These are phyloP conservation scores for Agrilus planipennis DNA, from an alignment of 1,140 invertebrate genomes.

Conservation along the genomic window DNA sequence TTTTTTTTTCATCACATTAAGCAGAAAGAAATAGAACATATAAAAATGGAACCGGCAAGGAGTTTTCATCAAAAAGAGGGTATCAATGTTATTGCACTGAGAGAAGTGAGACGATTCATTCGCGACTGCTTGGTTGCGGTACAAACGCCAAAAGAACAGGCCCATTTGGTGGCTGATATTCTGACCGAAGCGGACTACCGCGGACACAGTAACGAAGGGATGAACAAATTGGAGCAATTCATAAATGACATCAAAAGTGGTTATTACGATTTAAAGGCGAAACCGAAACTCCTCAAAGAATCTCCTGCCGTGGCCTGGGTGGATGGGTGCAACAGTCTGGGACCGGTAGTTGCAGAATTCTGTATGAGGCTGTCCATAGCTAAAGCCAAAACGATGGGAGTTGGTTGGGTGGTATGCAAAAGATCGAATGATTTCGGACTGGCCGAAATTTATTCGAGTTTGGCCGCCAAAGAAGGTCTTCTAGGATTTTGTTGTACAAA, in stretches of 20 bases:
- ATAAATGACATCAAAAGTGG: too few relatives aligned
- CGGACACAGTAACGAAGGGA: slow-evolving; percentile 85
- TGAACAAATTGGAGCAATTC: slow-evolving; percentile 81
- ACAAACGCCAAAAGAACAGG: slow-evolving; percentile 53
- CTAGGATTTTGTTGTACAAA: slow-evolving; percentile 89
- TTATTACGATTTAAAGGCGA: neutral
- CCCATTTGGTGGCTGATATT: slow-evolving; percentile 60
- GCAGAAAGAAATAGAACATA: too few relatives aligned
- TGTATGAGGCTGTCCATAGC: slow-evolving; percentile 82
- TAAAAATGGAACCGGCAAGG: too few relatives aligned
- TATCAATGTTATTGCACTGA: slow-evolving; percentile 31
- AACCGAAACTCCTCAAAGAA: neutral
- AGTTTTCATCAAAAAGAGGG: too few relatives aligned
- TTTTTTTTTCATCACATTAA: too few relatives aligned
- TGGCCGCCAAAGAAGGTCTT: slow-evolving; percentile 62
- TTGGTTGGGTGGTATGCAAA: slow-evolving; percentile 79
- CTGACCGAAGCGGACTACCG: slow-evolving; percentile 73
- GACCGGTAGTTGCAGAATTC: slow-evolving; percentile 80
- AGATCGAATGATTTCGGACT: slow-evolving; percentile 89
- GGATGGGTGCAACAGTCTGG: slow-evolving; percentile 71
- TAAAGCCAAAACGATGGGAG: slow-evolving; percentile 71
- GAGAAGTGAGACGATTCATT: slow-evolving; percentile 63
- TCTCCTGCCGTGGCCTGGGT: slow-evolving; percentile 69
- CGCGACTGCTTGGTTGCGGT: slow-evolving; percentile 56
- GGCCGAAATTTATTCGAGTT: slow-evolving; percentile 73